Evolutionary conservation across 2,888 invertebrate species (phyloP).

Genomic region (Coelopa pilipes): DNA sequence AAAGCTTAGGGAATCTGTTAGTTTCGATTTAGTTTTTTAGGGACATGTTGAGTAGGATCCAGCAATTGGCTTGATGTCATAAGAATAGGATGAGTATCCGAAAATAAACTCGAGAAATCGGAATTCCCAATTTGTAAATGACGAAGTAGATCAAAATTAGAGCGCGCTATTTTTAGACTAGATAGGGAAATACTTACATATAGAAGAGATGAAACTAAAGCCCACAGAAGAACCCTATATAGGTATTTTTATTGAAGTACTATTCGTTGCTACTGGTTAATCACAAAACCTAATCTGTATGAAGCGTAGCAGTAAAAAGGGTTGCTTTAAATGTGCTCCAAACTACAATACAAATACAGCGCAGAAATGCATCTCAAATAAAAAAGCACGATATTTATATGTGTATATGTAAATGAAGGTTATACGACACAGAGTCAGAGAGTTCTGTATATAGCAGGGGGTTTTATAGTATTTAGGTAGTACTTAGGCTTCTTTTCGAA

Average conservation of each 20-base stretch:
- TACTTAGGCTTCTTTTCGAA: conserved; percentile 12
- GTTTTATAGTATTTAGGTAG: conserved; percentile 20
- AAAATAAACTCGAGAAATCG: conserved; percentile 2
- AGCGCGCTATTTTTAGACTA: neutral
- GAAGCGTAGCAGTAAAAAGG: neutral
- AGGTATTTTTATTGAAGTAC: neutral
- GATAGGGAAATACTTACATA: conserved; percentile 20
- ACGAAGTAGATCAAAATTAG: neutral
- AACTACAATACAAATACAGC: conserved; percentile 10
- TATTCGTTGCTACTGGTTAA: neutral
- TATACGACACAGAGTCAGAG: neutral
- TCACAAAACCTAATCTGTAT: neutral
- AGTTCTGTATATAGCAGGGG: conserved; percentile 15
- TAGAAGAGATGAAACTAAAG: neutral
- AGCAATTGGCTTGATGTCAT: too few species aligned
- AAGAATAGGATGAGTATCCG: too few species aligned
- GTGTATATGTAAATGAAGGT: neutral
- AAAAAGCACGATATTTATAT: neutral
- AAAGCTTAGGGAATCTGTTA: too few species aligned
- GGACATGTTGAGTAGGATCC: too few species aligned
- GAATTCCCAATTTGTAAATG: too few species aligned
- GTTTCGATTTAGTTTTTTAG: too few species aligned
- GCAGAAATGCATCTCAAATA: neutral
- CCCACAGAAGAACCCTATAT: too few species aligned
- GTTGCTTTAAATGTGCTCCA: conserved; percentile 31